Conservation (phyloP, 2,797 vertebrate species). For the Sparidentex hasta region DNA sequence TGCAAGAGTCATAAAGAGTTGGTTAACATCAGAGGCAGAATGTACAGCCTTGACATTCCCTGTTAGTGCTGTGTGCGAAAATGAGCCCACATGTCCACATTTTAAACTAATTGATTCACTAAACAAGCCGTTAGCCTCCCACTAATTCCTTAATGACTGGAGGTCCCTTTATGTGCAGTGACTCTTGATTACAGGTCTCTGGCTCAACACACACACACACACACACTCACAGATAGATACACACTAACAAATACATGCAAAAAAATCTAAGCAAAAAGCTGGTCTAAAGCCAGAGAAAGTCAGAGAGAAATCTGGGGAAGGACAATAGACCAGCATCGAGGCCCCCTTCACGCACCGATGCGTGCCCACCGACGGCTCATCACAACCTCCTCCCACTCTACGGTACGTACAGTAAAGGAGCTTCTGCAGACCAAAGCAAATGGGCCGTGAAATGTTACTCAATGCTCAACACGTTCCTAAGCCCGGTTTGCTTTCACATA, state of each 20-base stretch:
- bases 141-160: conserved; percentile 79
- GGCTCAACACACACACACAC: conserved; percentile 38
- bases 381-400: conserved; percentile 57
- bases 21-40: conserved; percentile 58
- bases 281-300: conserved; percentile 12
- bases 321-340: conserved; percentile 40
- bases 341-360: conserved; percentile 69
- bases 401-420: conserved; percentile 69
- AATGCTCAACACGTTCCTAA: conserved; percentile 72
- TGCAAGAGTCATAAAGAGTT: conserved; percentile 51
- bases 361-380: conserved; percentile 62
- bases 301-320: conserved; percentile 23
- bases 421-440: conserved; percentile 74
- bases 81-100: conserved; percentile 74
- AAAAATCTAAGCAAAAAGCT: conserved; percentile 4
- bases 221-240: neutral
- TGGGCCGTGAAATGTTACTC: conserved; percentile 82
- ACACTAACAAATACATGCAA: conserved; percentile 17
- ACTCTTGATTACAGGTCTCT: conserved; percentile 79
- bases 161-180: conserved; percentile 74
- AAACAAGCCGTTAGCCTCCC: conserved; percentile 79
- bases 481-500: conserved; percentile 42
- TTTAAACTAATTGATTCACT: conserved; percentile 79
- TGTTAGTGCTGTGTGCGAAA: conserved; percentile 55
- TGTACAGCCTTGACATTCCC: conserved; percentile 55